Conservation (phyloP, 2,113 vertebrate genomes). For the Dendrocopos noguchii region DNA sequence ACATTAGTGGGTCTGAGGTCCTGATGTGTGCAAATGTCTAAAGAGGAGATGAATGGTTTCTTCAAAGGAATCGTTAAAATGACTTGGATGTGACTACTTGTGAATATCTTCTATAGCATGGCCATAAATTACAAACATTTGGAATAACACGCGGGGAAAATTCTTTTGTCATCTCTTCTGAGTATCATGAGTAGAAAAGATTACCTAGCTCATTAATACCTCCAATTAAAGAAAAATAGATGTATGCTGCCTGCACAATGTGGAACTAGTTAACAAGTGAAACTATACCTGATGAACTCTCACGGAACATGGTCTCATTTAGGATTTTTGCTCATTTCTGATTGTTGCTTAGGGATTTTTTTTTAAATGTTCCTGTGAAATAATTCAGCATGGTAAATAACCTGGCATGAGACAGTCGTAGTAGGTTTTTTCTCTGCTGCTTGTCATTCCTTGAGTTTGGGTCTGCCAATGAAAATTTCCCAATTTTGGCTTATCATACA, state of each 20-base stretch:
- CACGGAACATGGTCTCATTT: neutral
- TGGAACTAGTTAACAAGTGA: neutral
- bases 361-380: neutral
- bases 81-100: neutral
- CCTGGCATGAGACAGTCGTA: neutral
- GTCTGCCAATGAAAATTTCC: neutral
- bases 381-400: neutral
- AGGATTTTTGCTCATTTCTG: neutral
- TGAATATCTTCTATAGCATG: neutral
- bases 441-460: neutral
- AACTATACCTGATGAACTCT: neutral
- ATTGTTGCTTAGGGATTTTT: neutral
- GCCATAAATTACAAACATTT: neutral
- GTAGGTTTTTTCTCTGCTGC: neutral
- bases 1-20: neutral
- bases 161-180: neutral
- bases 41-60: neutral
- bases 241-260: neutral
- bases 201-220: neutral
- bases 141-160: neutral
- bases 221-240: neutral
- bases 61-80: neutral
- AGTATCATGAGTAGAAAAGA: neutral
- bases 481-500: neutral
- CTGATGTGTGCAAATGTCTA: neutral